phyloP scores from a whole-genome alignment of 2,113 vertebrate genomes.

The Hippocampus mohnikei region DNA sequence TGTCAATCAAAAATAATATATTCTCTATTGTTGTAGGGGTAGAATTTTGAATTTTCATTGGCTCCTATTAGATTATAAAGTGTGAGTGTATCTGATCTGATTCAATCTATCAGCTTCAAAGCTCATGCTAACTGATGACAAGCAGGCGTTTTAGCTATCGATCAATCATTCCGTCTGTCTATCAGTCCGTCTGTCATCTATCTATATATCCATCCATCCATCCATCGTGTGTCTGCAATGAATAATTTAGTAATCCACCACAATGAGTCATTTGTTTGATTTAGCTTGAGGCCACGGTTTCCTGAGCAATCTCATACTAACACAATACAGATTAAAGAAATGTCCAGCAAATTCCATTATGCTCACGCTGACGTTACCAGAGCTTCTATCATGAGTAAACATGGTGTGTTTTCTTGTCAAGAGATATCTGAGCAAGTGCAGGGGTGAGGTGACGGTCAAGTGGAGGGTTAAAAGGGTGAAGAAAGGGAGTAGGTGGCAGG shows the following conservation, averaged over 20 bases:
- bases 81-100: too few species aligned
- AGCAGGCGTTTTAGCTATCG: too few species aligned
- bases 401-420: slow-evolving; percentile 46
- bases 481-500: slow-evolving; percentile 12
- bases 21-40: too few species aligned
- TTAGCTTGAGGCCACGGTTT: background rate
- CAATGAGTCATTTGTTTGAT: slow-evolving; percentile 13
- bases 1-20: too few species aligned
- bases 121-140: too few species aligned
- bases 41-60: too few species aligned
- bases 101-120: too few species aligned
- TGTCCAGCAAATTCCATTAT: background rate
- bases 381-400: slow-evolving; percentile 19
- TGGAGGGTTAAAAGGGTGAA: slow-evolving; percentile 36
- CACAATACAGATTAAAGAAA: slow-evolving; percentile 10
- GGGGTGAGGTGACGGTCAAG: slow-evolving; percentile 54
- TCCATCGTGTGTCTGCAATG: background rate
- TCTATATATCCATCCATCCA: too few species aligned
- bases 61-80: too few species aligned
- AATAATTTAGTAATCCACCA: background rate
- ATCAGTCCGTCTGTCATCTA: too few species aligned
- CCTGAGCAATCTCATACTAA: background rate
- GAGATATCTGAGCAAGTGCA: slow-evolving; percentile 38
- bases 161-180: too few species aligned
- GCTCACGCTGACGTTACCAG: slow-evolving; percentile 15